Conservation (phyloP, 2,113 vertebrate genomes). For the Stegostoma tigrinum region DNA sequence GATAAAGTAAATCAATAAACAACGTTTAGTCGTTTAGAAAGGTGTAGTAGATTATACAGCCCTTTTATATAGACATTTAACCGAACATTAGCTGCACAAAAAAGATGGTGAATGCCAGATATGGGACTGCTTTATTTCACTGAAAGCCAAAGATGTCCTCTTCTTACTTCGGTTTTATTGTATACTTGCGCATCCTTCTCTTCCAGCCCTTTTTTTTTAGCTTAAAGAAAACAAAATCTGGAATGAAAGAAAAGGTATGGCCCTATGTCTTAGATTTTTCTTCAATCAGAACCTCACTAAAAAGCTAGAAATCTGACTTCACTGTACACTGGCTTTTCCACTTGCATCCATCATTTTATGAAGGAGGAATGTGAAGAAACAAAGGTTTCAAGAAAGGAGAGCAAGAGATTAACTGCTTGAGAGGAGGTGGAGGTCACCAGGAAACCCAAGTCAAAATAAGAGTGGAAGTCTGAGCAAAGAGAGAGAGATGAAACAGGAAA, state of each 20-base stretch:
- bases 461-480: neutral
- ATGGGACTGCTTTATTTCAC: neutral
- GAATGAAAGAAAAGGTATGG: neutral
- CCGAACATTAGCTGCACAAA: slow-evolving; percentile 29
- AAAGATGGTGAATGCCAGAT: neutral
- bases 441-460: neutral
- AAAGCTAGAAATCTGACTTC: neutral
- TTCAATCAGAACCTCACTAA: neutral
- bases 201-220: neutral
- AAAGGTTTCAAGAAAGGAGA: neutral
- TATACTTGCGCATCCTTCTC: neutral
- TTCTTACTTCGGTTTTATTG: neutral
- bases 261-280: neutral
- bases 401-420: neutral
- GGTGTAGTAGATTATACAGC: slow-evolving; percentile 25
- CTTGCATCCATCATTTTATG: neutral
- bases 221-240: neutral
- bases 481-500: neutral
- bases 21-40: slow-evolving; percentile 32
- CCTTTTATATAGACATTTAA: slow-evolving; percentile 25
- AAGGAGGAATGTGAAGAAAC: neutral
- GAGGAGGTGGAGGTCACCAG: neutral
- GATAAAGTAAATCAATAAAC: slow-evolving; percentile 35
- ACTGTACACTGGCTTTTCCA: neutral
- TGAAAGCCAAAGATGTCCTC: neutral